Evolutionary conservation across 2,888 invertebrate genomes (phyloP).

Genomic region (Synanthedon myopaeformis): DNA sequence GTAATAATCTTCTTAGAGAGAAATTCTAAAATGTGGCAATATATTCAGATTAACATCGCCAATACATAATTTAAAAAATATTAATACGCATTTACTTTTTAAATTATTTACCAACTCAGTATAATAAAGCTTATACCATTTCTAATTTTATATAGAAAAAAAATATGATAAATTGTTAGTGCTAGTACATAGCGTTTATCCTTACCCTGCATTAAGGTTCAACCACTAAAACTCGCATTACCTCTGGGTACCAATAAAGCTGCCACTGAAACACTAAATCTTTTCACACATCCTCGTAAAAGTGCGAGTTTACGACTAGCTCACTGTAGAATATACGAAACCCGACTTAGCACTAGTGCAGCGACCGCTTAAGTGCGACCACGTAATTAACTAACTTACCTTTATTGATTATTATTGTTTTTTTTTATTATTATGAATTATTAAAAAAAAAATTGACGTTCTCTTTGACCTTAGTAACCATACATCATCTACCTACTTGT

Average conservation of each 20-base stretch:
- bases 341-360: conserved; percentile 21
- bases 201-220: conserved; percentile 12
- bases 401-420: conserved; percentile 11
- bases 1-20: no score
- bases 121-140: no score
- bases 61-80: no score
- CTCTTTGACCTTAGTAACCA: no score
- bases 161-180: no score
- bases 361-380: conserved; percentile 4
- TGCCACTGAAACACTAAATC: conserved; percentile 27
- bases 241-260: conserved; percentile 19
- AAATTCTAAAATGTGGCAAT: no score
- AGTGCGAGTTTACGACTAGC: conserved; percentile 34
- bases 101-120: no score
- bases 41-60: no score
- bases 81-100: no score
- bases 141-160: no score
- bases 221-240: conserved; percentile 14
- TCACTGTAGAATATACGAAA: conserved; percentile 25
- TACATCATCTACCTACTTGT: no score
- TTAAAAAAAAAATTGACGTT: no score
- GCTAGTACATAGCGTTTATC: conserved; percentile 5
- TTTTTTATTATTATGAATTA: conserved; percentile 7
- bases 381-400: conserved; percentile 20
- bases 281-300: conserved; percentile 32